Conservation (phyloP, 1,140 invertebrate genomes). For the Bombus soroeensis region DNA sequence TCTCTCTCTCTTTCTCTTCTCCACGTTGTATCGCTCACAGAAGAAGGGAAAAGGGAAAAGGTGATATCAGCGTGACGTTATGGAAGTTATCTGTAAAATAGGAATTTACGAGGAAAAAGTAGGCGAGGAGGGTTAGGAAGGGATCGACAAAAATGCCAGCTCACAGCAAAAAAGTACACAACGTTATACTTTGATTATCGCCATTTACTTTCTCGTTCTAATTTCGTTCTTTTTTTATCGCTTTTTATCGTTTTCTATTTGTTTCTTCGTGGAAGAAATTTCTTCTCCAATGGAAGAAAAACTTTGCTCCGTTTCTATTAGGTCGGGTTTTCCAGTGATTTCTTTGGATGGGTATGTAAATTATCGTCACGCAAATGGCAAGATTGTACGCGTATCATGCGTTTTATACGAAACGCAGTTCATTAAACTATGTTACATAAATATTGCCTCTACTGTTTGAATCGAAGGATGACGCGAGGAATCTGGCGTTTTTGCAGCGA, state of each 20-base stretch:
- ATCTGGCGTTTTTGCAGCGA: too few relatives aligned
- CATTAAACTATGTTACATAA: too few relatives aligned
- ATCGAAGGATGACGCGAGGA: too few relatives aligned
- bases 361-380: too few relatives aligned
- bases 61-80: constrained; percentile 60
- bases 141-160: constrained; percentile 22
- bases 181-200: constrained; percentile 36
- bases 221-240: neutral
- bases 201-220: too few relatives aligned
- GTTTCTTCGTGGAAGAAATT: neutral
- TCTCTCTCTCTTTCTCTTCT: neutral
- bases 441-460: fast-evolving
- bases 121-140: neutral
- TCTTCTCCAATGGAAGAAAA: too few relatives aligned
- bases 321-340: too few relatives aligned
- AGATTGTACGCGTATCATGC: too few relatives aligned
- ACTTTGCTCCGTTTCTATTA: too few relatives aligned
- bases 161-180: neutral
- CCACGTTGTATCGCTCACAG: constrained; percentile 5
- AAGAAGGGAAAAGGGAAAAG: neutral
- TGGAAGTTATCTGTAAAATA: constrained; percentile 67
- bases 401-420: too few relatives aligned
- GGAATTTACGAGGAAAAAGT: constrained; percentile 52
- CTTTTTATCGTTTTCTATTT: neutral
- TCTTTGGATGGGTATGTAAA: too few relatives aligned